These are phyloP conservation scores for Acrossocheilus fasciatus DNA, from an alignment of 2,797 vertebrate genomes.

Conservation along the genomic window DNA sequence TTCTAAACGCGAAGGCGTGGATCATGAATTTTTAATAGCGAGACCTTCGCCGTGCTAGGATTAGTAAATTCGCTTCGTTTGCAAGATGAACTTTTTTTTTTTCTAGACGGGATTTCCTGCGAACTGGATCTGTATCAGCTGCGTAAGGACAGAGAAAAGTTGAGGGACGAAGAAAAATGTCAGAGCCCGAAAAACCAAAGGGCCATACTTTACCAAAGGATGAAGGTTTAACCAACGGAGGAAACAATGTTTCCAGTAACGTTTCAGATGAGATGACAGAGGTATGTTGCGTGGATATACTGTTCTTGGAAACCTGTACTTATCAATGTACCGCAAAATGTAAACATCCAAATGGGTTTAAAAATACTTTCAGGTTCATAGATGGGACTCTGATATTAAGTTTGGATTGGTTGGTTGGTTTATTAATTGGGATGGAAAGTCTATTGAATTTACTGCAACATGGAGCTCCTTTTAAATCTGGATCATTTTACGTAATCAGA, in stretches of 20 bases:
- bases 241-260: conserved; percentile 37
- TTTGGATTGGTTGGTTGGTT: not conserved
- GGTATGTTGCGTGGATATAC: conserved; percentile 63
- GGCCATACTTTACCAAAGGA: conserved; percentile 46
- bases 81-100: conserved; percentile 19
- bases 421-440: not conserved
- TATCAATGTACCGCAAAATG: not conserved
- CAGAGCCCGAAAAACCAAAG: conserved; percentile 52
- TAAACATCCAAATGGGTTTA: not conserved
- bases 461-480: not conserved
- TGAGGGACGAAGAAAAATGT: conserved; percentile 58
- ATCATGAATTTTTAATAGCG: not conserved
- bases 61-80: conserved; percentile 4
- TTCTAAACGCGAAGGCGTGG: not conserved
- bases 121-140: conserved; percentile 14
- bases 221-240: conserved; percentile 61
- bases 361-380: not conserved
- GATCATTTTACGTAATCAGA: not conserved
- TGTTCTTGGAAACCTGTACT: not conserved
- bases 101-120: conserved; percentile 54
- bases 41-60: not conserved
- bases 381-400: not conserved
- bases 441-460: not conserved
- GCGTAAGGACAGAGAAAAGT: not conserved
- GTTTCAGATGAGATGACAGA: conserved; percentile 60